Evolutionary conservation across 2,113 vertebrate genomes (phyloP), one percentile per base, ranked within the genome.

Genomic region (Ophthalmolycus amberensis): DNA sequence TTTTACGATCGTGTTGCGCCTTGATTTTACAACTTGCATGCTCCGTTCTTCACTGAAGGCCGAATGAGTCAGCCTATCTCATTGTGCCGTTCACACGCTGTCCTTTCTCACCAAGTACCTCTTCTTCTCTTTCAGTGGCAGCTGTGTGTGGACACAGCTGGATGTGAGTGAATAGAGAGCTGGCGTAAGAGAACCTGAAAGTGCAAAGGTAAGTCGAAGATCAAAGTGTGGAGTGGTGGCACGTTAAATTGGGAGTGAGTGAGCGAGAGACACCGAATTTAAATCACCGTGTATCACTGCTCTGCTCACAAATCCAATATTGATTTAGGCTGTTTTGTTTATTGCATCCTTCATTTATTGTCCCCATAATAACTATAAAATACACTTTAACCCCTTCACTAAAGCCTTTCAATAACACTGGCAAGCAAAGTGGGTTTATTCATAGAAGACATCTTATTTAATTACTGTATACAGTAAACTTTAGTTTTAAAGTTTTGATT

Each of bases 11-110:
- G 11, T 38, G 0, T n/a, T n/a, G n/a, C n/a, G n/a, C n/a, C n/a
- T 25, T 37, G 71, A 62, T 52, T 84, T 72, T 56, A 18, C 10
- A 82, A 46, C 34, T 38, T 32, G 66, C 65, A 27, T 34, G 54
- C 27, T 20, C 20, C 27, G 15, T 11, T 65, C 11, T 69, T 22
- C 0, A 6, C 20, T 38, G 9, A 82, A 69, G 25, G 48, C 52
- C 1, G 2, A 32, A 52, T 38, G 46, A 50, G 50, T 86, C 56
- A 22, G 27, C 7, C 16, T 1, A 1, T 50, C 27, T 50, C 46
- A 34, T 69, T 69, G 46, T 50, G 18, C 18, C 5, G 7, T 69
- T 69, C 27, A 48, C 42, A 68, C 16, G 3, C 27, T 11, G 42
- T 32, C 46, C 27, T 32, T 69, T 69, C 27, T 9, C 29, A 50